Base-by-base conservation (phyloP, 2,113 vertebrate species). In the Mirza zaza region DNA sequence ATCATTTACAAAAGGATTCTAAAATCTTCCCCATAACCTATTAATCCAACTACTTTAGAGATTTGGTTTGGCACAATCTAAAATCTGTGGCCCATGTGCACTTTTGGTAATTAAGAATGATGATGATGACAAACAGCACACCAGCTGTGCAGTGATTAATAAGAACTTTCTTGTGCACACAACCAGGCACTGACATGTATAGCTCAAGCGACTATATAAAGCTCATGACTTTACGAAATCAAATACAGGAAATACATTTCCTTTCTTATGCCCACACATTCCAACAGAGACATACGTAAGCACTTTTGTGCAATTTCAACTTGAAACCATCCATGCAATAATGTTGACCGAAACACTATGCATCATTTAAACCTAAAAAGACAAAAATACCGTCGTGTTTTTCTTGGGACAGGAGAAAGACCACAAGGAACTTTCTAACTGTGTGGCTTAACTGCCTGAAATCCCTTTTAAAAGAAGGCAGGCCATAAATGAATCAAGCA, bases 221-320 rank as follows among this genome's bases (percentile, higher is more conserved):
- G 82, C 89, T 81, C 89, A n/a, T 36, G 93, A 93, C 91, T 95
- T 94, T 59, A 94, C 55, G 81, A 94, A 96, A 96, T 92, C 59
- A 77, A 93, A 97, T 20, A 85, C n/a, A 87, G 75, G 89, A 63
- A n/a, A n/a, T n/a, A n/a, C n/a, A 95, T 91, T 97, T 97, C 97
- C 95, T 97, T 93, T 79, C 87, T 80, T 7, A 84, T 75, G 65
- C 82, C 73, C 79, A 97, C 67, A 83, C 73, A 82, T 82, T 94
- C 89, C 94, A 86, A 39, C 32, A 83, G 67, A 88, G 82, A 71
- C 82, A 55, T 12, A 91, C 93, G 91, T 81, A 91, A 39, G 75
- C 79, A 95, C 93, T 97, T 96, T 67, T 81, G 79, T 87, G 83
- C 63, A 83, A 91, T 87, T 97, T 93, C 89, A 95, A 97, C 93